phyloP scores from a whole-genome alignment of 1,140 invertebrate genomes.

The Drosophila nigromelanica region DNA sequence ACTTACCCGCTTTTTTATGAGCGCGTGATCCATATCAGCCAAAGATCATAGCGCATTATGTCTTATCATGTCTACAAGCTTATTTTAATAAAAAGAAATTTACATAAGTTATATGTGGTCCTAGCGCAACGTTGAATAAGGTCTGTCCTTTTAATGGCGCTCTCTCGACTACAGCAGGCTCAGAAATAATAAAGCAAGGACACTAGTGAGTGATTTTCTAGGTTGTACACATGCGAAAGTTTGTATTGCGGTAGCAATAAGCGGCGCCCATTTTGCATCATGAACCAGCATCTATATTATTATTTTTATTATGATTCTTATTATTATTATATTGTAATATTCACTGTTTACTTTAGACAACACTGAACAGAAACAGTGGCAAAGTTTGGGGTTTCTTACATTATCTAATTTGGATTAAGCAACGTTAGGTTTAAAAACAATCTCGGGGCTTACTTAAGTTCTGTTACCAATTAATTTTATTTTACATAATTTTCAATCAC shows the following conservation, averaged over 20 bases:
- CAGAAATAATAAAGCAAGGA: background rate
- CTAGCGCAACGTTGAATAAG: no score
- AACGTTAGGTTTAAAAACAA: background rate
- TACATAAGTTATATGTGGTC: slow-evolving; percentile 34
- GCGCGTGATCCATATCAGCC: slow-evolving; percentile 66
- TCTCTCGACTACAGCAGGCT: background rate
- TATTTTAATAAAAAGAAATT: slow-evolving; percentile 74
- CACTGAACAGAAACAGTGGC: slow-evolving; percentile 17
- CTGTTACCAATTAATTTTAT: slow-evolving; percentile 75
- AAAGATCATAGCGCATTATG: slow-evolving; percentile 73
- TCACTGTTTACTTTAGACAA: slow-evolving; percentile 39
- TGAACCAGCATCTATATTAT: background rate
- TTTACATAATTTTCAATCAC: slow-evolving; percentile 78
- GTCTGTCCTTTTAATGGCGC: background rate
- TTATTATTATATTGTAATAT: slow-evolving; percentile 61
- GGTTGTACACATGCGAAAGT: background rate
- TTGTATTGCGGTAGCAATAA: slow-evolving; percentile 22
- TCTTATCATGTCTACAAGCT: slow-evolving; percentile 60
- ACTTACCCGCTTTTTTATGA: slow-evolving; percentile 26
- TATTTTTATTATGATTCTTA: slow-evolving; percentile 2
- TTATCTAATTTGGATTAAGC: background rate
- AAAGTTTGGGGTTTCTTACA: no score
- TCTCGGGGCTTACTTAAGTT: slow-evolving; percentile 33
- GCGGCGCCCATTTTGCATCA: slow-evolving; percentile 33
- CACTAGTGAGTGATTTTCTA: background rate